Evolutionary conservation across 92 coral and sea anemone genomes (phyloP), one percentile per base, ranked within the genome.

Genomic region (Porites rus): DNA sequence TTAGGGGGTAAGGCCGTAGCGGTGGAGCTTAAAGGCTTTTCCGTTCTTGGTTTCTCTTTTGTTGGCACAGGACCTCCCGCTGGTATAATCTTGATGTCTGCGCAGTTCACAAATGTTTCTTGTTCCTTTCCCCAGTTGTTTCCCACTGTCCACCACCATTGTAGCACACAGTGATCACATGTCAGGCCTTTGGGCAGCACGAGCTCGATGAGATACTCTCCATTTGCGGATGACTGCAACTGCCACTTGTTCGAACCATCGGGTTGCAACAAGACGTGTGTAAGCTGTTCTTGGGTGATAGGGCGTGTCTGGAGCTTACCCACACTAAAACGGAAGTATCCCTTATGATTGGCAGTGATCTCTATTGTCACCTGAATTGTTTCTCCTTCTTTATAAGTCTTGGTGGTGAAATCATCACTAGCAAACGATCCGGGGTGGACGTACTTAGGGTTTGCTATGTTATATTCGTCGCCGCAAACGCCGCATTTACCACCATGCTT

Each of bases 61-160:
- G 77, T 38, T 5, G 90, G 82, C 19, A 46, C 85, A 10, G 80
- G 84, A 2, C 78, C 86, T 2, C 81, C 88, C 2, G 77, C 77
- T 10, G 89, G 72, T 9, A 58, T 75, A 67, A 92, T 92, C 17
- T 21, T 82, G 12, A 92, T 84, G 69, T 93, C 96, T 19, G 93
- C 96, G 60, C 96, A 93, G 88, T 93, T 93, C 71, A 88, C 91
- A 64, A 93, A 93, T 19, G 91, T 90, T 64, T 93, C 96, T 72
- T 93, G 96, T 21, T 86, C 83, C 51, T 86, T 82, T 2, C 94
- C 93, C 98, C 98, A 96, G 80, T 86, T 90, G 91, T 96, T 96
- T 4, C 98, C 99, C 46, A 92, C 95, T 16, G 91, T 96, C 93
- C 94, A 96, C 99, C 99, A 96, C 99, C 99, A 96, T 82, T 96